These are phyloP conservation scores for Pseudachorutes palmiensis DNA, from an alignment of 1,140 invertebrate species.

Conservation along the genomic window DNA sequence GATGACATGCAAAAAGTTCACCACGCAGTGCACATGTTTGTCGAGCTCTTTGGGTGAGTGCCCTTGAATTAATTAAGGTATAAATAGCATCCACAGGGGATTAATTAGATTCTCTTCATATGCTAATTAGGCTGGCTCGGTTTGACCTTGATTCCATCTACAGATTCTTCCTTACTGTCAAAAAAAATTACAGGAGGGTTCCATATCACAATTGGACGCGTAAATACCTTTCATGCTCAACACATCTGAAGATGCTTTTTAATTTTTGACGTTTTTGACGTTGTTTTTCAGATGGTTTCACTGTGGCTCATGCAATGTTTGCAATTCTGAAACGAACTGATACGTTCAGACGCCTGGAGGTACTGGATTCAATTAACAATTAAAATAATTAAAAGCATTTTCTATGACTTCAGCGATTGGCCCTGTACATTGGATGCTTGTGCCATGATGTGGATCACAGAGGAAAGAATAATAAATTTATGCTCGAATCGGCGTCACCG, in stretches of 20 bases:
- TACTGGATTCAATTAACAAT: constrained; percentile 6
- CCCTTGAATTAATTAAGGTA: background rate
- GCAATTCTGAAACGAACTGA: constrained; percentile 56
- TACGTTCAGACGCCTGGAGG: constrained; percentile 33
- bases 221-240: background rate
- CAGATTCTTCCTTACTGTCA: constrained; percentile 67
- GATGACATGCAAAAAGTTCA: constrained; percentile 58
- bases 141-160: constrained; percentile 58
- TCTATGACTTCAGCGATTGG: constrained; percentile 51
- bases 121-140: constrained; percentile 41
- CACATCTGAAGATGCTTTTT: no score
- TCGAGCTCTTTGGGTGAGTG: constrained; percentile 58
- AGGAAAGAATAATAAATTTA: constrained; percentile 75
- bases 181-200: constrained; percentile 60
- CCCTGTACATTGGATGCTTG: constrained; percentile 65
- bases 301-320: constrained; percentile 74
- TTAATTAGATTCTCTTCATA: background rate
- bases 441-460: constrained; percentile 79
- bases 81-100: background rate
- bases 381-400: background rate
- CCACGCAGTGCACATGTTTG: constrained; percentile 68
- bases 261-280: background rate
- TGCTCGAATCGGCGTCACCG: constrained; percentile 68
- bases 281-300: constrained; percentile 63
- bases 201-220: constrained; percentile 64